Evolutionary conservation across 2,113 vertebrate genomes (phyloP), one percentile per base, ranked within the genome.

Genomic region (Orientallactaga bullata): DNA sequence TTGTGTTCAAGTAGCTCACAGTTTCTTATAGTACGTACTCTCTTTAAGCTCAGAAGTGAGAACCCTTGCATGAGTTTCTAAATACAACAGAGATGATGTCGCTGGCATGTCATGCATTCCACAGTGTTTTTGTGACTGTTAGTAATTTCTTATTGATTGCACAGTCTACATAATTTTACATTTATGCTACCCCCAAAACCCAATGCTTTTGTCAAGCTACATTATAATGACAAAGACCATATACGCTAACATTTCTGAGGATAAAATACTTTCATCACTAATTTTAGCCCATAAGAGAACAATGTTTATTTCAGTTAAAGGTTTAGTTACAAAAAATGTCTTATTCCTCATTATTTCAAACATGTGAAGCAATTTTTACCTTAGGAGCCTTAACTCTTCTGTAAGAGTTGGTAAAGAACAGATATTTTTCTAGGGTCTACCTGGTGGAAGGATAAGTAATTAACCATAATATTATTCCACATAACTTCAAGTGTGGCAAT

Each of bases 101-200:
- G 82, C 58, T 88, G 72, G 68, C 63, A 92, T 74, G 20, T n/a
- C 65, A 95, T 42, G 6, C 58, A 90, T 82, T 90, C 86, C 61
- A 63, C 28, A 80, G 28, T 68, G 69, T 65, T 91, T 91, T 88
- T 93, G 28, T 81, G 88, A 89, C 30, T 71, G 39, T 63, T 91
- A 16, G 2, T 89, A 66, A 93, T 81, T 90, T 96, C 66, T 95
- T 90, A 95, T 72, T 88, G 91, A 94, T 84, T 86, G 12, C 20
- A 84, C 55, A 89, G 30, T 86, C 69, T 87, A 79, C 69, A 77
- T 84, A 81, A 83, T 71, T 94, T 90, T 94, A 77, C 7, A 73
- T 77, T 90, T 76, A 89, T 84, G 51, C 7, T 90, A 89, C 39
- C 26, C 15, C 26, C 42, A 47, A 88, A 95, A 93, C 66, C 24